Conservation (phyloP, 2,113 vertebrate genomes). For the Neofelis nebulosa region DNA sequence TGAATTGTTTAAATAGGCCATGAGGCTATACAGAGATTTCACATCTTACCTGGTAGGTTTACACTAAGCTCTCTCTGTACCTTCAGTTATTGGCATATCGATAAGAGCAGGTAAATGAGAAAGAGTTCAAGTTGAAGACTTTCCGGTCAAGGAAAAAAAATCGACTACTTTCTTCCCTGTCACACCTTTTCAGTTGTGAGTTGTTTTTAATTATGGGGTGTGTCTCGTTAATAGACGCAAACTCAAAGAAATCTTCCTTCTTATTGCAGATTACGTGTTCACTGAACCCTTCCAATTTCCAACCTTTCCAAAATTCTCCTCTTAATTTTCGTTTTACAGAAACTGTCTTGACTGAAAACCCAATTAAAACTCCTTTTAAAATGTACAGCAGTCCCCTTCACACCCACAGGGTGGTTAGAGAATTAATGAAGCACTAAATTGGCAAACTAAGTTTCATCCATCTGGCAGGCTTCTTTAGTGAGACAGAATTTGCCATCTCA, state of each 20-base stretch:
- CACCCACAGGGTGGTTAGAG: constrained; percentile 49
- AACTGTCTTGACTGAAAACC: constrained; percentile 62
- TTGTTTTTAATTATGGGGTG: neutral
- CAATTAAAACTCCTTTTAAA: constrained; percentile 69
- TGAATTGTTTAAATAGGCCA: neutral
- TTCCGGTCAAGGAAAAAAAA: neutral
- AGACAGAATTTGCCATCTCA: neutral
- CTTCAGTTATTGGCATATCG: neutral
- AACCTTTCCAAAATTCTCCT: neutral
- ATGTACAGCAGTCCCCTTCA: neutral
- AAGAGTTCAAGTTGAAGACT: neutral
- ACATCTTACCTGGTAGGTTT: neutral
- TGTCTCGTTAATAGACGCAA: neutral
- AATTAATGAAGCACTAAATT: constrained; percentile 65
- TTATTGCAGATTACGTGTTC: constrained; percentile 64
- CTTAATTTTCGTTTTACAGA: constrained; percentile 75
- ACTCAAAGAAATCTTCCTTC: constrained; percentile 37
- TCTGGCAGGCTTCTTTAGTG: neutral
- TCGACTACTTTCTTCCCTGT: neutral
- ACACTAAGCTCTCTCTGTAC: neutral
- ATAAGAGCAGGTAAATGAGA: neutral
- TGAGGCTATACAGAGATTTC: neutral
- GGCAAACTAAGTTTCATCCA: constrained; percentile 39
- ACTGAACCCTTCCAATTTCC: constrained; percentile 53
- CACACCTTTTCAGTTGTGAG: neutral